Base-by-base conservation (phyloP, 2,113 vertebrate species). In the Salvator merianae region DNA sequence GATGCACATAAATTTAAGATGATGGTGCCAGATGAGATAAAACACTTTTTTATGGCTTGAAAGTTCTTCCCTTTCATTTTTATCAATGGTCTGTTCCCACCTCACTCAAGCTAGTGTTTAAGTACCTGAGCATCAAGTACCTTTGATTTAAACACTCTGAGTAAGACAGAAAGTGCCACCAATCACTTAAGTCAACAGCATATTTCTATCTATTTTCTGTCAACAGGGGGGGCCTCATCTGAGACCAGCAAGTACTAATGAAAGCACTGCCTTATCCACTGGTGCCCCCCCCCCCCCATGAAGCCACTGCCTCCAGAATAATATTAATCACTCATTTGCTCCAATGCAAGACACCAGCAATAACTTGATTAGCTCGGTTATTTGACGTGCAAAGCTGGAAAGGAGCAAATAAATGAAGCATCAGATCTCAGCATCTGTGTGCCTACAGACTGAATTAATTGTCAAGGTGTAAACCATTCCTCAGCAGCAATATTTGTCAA, bases 321-420 rank as follows among this genome's bases (percentile, higher is more conserved):
- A 20, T 77, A 81, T 47, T 88, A 84, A 87, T 84, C 77, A 88
- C 43, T 72, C 53, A 13, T 36, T 59, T 22, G 53, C 79, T 28
- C 34, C 84, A 82, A 1, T 69, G 1, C 3, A 1, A 88, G 38
- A 50, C 43, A 76, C 13, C 24, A 72, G 16, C 50, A 87, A 50
- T 73, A 88, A 59, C 84, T 77, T 34, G 43, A 83, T 84, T 24
- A 43, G 47, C 63, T 84, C 70, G 40, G 22, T 86, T 83, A 78
- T 87, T 91, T 71, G 62, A 77, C 77, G 34, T 36, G 78, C 77
- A 66, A 69, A 82, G 50, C 40, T 53, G 38, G 65, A 79, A 81
- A 76, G 69, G 32, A 76, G 84, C 77, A 88, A 89, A 84, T 65
- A 89, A 88, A 77, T 79, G 68, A 90, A 83, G 36, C 53, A 55